These are phyloP conservation scores for Plagiodera versicolora DNA, from an alignment of 2,888 invertebrate genomes.

Conservation along the genomic window DNA sequence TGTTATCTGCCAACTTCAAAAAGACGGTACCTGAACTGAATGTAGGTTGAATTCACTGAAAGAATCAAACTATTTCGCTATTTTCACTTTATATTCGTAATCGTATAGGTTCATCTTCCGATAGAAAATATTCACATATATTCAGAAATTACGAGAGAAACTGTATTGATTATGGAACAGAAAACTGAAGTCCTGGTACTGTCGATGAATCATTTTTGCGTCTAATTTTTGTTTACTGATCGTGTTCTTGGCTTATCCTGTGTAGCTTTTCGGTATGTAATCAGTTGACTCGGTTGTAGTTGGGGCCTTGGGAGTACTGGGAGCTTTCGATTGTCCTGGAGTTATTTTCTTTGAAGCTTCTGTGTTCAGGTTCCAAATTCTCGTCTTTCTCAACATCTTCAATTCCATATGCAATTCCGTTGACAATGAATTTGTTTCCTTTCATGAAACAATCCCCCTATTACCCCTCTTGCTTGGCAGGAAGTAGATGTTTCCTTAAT, in stretches of 20 bases:
- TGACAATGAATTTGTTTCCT: not conserved
- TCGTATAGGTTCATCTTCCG: too few species aligned
- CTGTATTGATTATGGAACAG: too few species aligned
- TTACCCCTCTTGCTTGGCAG: not conserved
- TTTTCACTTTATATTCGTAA: too few species aligned
- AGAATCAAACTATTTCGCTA: too few species aligned
- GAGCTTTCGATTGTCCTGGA: not conserved
- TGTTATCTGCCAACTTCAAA: slow-evolving; percentile 7
- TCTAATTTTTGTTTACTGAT: not conserved
- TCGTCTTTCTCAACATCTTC: not conserved
- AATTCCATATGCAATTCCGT: not conserved
- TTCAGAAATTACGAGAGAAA: too few species aligned
- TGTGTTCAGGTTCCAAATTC: not conserved
- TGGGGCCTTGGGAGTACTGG: not conserved
- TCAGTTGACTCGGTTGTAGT: not conserved
- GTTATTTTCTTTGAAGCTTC: not conserved
- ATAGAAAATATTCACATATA: too few species aligned
- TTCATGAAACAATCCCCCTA: not conserved
- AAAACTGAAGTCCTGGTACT: not conserved
- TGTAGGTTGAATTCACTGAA: too few species aligned
- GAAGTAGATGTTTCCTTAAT: not conserved
- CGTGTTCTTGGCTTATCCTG: not conserved
- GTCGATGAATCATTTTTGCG: not conserved
- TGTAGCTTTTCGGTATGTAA: not conserved
- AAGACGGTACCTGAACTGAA: slow-evolving; percentile 8